Evolutionary conservation across 2,113 vertebrate genomes (phyloP), one percentile per base, ranked within the genome.

Genomic region (Casuarius casuarius): DNA sequence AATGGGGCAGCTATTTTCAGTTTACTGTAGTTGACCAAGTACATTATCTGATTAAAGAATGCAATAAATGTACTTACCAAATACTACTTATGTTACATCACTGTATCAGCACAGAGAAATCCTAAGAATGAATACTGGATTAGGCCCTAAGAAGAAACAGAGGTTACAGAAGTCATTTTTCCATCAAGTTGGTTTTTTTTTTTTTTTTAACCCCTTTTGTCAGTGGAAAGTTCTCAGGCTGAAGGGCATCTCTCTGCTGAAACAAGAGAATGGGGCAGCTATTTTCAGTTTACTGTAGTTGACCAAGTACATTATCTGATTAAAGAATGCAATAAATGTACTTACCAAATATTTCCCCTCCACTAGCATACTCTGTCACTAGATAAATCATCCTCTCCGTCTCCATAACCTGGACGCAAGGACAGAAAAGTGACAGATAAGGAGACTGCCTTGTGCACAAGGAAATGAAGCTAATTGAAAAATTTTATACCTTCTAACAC

Each of bases 281-380:
- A 66, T 94, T 95, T 95, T 56, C 89, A 91, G 94, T 79, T 84
- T 73, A 79, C 85, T 59, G 81, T 11, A 54, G 59, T 23, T 35
- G 77, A 90, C 84, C 66, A 63, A 84, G 83, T 33, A 80, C 87
- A 90, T 95, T 96, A 95, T 80, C 94, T 95, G 95, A 91, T 97
- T 91, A 96, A 97, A 97, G 91, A 96, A 96, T 26, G 91, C 89
- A 95, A 19, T 92, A 87, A 97, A 90, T 17, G 88, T 86, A 97
- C 99, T 99, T 97, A 99, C 99, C 99, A 90, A 99, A 99, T 97
- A 99, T 99, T 90, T 99, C 99, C 93, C 99, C 99, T 96, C 99
- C 99, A 3, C 99, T 99, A n/a, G 99, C 99, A 29, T 99, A 99
- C 95, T 99, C 99, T 8, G 99, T 99, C 94, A 99, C 99, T 87